Conservation (phyloP, 2,888 invertebrate species). For the Ormyrus pomaceus region DNA sequence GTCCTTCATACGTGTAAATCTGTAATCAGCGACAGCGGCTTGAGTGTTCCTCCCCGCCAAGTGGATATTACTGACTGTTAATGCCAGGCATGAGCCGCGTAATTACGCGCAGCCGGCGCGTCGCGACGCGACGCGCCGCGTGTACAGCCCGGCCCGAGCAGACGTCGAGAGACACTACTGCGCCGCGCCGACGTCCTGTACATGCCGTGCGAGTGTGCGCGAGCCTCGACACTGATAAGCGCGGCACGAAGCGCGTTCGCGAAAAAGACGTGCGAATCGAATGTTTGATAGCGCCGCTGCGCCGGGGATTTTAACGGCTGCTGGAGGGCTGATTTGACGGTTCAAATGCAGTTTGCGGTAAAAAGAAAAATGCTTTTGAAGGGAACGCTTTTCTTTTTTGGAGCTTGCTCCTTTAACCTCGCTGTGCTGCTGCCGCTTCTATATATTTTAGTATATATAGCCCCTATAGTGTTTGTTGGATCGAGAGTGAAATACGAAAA, state of each 20-base stretch:
- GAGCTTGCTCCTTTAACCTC: no score
- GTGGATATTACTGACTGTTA: conserved; percentile 49
- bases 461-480: no score
- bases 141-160: not conserved
- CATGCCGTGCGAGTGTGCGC: no score
- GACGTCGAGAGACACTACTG: conserved; percentile 26
- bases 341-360: no score
- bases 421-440: no score
- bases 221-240: not conserved
- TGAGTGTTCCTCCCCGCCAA: not conserved
- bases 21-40: conserved; percentile 48
- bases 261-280: conserved; percentile 1
- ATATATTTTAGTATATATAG: no score
- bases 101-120: conserved; percentile 45
- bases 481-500: no score
- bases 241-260: not conserved
- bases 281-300: conserved; percentile 20
- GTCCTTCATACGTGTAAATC: conserved; percentile 38
- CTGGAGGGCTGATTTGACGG: no score
- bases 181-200: not conserved
- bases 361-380: no score
- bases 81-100: conserved; percentile 45
- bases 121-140: not conserved
- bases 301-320: not conserved
- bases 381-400: no score